These are phyloP conservation scores for Trachelus iudaicus DNA, from an alignment of 2,888 invertebrate genomes.

Conservation along the genomic window DNA sequence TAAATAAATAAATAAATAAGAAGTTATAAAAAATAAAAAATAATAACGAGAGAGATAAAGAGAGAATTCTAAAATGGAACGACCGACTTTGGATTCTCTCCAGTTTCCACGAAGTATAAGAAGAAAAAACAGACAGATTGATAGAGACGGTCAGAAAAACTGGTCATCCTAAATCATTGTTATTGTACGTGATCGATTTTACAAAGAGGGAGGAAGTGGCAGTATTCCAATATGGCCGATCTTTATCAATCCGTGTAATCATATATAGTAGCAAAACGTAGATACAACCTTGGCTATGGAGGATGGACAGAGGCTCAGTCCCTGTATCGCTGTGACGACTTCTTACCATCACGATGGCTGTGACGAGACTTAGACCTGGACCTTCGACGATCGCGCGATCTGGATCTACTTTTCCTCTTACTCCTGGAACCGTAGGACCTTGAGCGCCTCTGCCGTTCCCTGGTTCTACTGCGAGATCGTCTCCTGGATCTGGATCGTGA, in stretches of 20 bases:
- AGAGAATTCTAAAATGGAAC: neutral
- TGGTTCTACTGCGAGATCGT: constrained; percentile 35
- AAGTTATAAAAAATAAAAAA: neutral
- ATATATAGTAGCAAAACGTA: constrained; percentile 30
- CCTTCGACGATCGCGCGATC: constrained; percentile 37
- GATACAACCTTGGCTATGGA: constrained; percentile 40
- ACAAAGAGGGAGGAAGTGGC: neutral
- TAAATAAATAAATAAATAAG: neutral
- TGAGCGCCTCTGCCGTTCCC: constrained; percentile 44
- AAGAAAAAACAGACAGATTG: neutral
- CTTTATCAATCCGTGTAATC: constrained; percentile 26
- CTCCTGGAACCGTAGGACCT: constrained; percentile 41
- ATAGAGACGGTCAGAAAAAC: neutral
- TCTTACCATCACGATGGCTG: constrained; percentile 62
- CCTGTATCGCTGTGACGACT: constrained; percentile 62
- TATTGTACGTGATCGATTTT: neutral
- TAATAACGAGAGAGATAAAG: neutral
- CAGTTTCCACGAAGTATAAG: neutral
- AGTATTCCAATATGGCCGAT: neutral
- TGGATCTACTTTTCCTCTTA: constrained; percentile 44
- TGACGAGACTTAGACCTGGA: constrained; percentile 31
- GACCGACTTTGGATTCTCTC: neutral
- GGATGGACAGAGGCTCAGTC: constrained; percentile 46
- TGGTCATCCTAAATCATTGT: neutral
- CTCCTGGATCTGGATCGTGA: constrained; percentile 47